Percentiles rank a stretch among this genome's conserved stretches.
phyloP scores from a whole-genome alignment of 2,888 invertebrate species.

The Drosophila helvetica region DNA sequence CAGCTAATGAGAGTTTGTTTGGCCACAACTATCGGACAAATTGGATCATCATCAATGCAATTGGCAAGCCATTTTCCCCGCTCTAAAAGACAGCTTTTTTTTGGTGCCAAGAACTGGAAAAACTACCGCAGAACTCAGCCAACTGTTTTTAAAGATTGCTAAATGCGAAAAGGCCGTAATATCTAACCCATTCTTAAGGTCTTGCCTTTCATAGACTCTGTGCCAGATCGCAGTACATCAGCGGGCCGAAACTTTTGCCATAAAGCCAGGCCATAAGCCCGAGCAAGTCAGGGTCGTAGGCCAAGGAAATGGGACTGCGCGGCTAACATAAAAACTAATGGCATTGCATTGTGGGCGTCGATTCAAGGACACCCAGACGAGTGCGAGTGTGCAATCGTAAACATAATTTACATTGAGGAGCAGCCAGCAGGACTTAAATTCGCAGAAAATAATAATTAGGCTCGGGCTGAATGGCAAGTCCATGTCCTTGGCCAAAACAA shows the following conservation, averaged over 20 bases:
- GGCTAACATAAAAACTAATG: conserved; percentile 71
- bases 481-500: conserved; percentile 32
- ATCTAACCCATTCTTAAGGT: not conserved
- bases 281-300: not conserved
- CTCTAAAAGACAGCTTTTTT: not conserved
- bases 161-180: no score
- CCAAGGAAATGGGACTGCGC: conserved; percentile 5
- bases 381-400: conserved; percentile 63
- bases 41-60: not conserved
- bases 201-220: conserved; percentile 3
- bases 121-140: not conserved
- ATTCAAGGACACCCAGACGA: conserved; percentile 13
- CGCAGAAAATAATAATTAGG: conserved; percentile 76
- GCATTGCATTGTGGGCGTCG: conserved; percentile 40
- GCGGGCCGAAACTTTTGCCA: conserved; percentile 44
- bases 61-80: not conserved
- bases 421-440: conserved; percentile 58
- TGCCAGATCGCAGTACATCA: conserved; percentile 36
- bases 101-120: not conserved
- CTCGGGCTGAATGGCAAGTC: conserved; percentile 24
- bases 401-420: conserved; percentile 69
- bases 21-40: not conserved
- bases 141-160: no score
- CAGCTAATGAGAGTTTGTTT: not conserved
- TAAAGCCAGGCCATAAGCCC: conserved; percentile 41